Conservation (phyloP, 2,888 invertebrate species). For the Gandaritis pyraliata region DNA sequence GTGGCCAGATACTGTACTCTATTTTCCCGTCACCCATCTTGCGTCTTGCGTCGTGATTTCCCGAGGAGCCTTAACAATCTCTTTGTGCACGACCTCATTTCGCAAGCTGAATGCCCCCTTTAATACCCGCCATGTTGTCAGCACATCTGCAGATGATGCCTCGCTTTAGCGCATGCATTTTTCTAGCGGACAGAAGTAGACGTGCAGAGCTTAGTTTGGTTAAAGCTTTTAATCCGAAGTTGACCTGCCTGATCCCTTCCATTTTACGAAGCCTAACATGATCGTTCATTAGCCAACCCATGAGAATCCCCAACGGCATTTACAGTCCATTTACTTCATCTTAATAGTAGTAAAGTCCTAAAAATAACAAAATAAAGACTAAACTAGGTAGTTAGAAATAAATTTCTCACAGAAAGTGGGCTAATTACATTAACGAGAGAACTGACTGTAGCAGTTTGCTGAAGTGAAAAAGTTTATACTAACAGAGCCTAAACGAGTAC, state of each 20-base stretch:
- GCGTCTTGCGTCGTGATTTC: conserved; percentile 60
- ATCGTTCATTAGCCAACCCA: background rate
- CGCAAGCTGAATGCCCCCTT: conserved; percentile 61
- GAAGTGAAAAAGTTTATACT: conserved; percentile 25
- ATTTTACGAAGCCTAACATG: background rate
- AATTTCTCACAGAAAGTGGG: conserved; percentile 34
- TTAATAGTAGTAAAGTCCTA: background rate
- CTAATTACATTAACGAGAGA: conserved; percentile 48
- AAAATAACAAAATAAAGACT: conserved; percentile 4
- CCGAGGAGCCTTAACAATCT: conserved; percentile 70
- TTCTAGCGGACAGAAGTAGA: conserved; percentile 13
- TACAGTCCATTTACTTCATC: background rate
- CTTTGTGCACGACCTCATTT: conserved; percentile 75
- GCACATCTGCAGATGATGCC: conserved; percentile 55
- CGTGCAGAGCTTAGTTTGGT: background rate
- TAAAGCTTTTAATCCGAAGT: background rate
- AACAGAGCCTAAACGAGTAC: conserved; percentile 44
- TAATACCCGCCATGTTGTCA: conserved; percentile 57
- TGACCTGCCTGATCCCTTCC: background rate
- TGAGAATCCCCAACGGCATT: background rate
- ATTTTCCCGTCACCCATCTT: conserved; percentile 31
- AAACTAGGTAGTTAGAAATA: conserved; percentile 9
- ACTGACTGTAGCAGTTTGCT: conserved; percentile 45
- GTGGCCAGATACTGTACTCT: conserved; percentile 10
- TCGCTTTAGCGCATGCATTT: conserved; percentile 36